These are phyloP conservation scores for Chloebia gouldiae DNA, from an alignment of 2,113 vertebrate genomes.

Conservation along the genomic window DNA sequence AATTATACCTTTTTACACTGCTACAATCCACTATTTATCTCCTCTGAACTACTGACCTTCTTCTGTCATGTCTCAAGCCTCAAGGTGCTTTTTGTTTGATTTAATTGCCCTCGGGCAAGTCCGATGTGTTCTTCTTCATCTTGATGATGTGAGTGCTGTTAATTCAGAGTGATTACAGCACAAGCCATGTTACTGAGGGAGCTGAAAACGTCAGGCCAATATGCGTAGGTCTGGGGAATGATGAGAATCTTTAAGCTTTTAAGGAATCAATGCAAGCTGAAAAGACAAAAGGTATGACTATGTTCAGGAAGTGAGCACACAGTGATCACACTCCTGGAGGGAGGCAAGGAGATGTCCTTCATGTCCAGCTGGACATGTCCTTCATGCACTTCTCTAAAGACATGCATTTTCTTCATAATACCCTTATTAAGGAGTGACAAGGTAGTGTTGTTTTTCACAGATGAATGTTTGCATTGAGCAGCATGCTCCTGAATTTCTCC, in stretches of 20 bases:
- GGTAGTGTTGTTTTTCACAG: background rate
- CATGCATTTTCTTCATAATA: background rate
- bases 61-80: background rate
- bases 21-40: background rate
- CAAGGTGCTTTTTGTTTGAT: background rate
- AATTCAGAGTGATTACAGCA: background rate
- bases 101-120: background rate
- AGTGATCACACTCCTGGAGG: background rate
- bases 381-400: background rate
- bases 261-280: background rate
- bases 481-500: background rate
- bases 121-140: rapidly evolving
- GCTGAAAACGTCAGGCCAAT: background rate
- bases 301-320: background rate
- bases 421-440: background rate
- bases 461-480: background rate
- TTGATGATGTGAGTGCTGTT: background rate
- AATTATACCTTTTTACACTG: background rate
- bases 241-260: background rate
- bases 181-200: background rate
- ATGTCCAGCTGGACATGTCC: background rate
- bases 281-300: background rate
- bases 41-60: background rate
- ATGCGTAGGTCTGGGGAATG: background rate
- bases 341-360: background rate